Evolutionary conservation across 2,113 vertebrate species (phyloP), one percentile per base, ranked within the genome.

Genomic region (Philantomba maxwellii): DNA sequence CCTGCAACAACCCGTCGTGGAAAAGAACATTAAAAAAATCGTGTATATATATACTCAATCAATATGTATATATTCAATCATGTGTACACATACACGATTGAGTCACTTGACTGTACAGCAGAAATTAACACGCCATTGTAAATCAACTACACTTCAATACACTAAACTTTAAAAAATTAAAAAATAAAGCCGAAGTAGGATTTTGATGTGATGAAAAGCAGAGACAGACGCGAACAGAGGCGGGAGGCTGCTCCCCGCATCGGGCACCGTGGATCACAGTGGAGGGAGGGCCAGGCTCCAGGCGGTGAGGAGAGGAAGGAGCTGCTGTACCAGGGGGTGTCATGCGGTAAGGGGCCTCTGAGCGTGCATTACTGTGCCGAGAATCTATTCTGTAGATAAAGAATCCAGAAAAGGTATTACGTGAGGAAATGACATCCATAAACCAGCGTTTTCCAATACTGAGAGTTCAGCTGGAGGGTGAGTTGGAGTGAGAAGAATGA

Each of bases 201-300:
- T 49, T 78, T 33, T 21, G 28, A 89, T 16, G 9, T 47, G 28
- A 66, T 30, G 12, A 60, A 62, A 55, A 75, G 6, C 39, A 58
- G 25, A 2, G 16, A 86, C 23, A 78, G 36, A n/a, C 9, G 4
- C 0, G 8, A 21, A 26, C 16, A 60, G 75, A 58, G 2, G 21
- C 21, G 0, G 7, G 57, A 80, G 30, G 30, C 36, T 64, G 1
- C 13, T 5, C 7, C 6, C 10, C 2, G 0, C 2, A 0, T 3
- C 19, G 30, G 6, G 5, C 0, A 5, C 47, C 2, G 0, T 0
- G 30, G 13, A 7, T 9, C 4, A 2, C 0, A 21, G n/a, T 14
- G 1, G 4, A 64, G n/a, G 30, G 15, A 30, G 12, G 15, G 3
- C 17, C 75, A 53, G 19, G 58, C 28, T 36, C 28, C 9, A 0